Conservation (phyloP, 2,113 vertebrate species). For the Salminus brasiliensis region DNA sequence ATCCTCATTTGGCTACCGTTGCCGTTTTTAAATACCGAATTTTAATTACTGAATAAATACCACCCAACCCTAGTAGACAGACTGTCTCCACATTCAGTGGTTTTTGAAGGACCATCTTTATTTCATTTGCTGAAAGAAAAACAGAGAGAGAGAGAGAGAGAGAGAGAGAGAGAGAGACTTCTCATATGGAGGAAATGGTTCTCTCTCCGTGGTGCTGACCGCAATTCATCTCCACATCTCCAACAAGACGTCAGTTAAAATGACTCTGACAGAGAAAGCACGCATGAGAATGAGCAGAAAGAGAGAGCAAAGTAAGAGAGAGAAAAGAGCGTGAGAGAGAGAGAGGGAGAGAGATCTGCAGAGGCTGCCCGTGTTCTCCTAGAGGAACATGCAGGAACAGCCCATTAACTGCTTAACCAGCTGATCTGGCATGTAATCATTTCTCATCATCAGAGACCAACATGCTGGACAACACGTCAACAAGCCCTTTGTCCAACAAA, state of each 20-base stretch:
- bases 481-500: not conserved
- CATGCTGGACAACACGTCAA: slow-evolving; percentile 4
- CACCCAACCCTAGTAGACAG: too few relatives aligned
- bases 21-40: too few relatives aligned
- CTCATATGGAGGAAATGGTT: slow-evolving; percentile 18
- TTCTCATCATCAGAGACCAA: slow-evolving; percentile 20
- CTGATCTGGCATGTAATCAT: slow-evolving; percentile 32
- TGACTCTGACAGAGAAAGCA: slow-evolving; percentile 48
- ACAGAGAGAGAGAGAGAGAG: slow-evolving; percentile 2
- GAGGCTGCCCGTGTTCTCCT: not conserved
- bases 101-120: slow-evolving; percentile 27
- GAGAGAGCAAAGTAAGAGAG: not conserved
- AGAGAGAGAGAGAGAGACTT: slow-evolving; percentile 5
- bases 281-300: slow-evolving; percentile 10
- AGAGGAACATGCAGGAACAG: slow-evolving; percentile 50
- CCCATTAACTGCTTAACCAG: slow-evolving; percentile 63
- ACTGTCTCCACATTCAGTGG: not conserved
- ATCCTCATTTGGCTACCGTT: too few relatives aligned
- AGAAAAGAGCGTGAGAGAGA: not conserved
- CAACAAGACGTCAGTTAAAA: slow-evolving; percentile 59
- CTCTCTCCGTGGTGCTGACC: slow-evolving; percentile 6
- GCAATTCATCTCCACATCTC: slow-evolving; percentile 52
- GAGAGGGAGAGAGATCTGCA: not conserved
- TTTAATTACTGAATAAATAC: too few relatives aligned
- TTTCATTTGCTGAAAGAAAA: slow-evolving; percentile 12